Percentiles rank a stretch among this genome's conserved stretches.
Conservation (phyloP, 1,140 invertebrate species). For the Zaprionus tsacasi region DNA sequence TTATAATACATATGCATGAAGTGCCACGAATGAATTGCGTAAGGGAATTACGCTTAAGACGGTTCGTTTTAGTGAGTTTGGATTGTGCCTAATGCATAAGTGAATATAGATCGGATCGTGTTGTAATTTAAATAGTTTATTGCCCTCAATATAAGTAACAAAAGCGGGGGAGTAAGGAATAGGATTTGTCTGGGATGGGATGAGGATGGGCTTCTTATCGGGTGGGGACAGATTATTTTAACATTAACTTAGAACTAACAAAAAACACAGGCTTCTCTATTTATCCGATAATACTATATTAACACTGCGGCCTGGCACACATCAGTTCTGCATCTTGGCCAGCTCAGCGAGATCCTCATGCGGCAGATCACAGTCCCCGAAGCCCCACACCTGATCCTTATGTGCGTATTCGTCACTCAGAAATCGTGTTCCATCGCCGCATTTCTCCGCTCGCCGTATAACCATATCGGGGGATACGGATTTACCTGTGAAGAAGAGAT, state of each 20-base stretch:
- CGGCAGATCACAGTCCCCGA: slow-evolving; percentile 86
- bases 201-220: too few species aligned
- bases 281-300: slow-evolving; percentile 1
- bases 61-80: slow-evolving; percentile 9
- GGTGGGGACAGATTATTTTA: not conserved
- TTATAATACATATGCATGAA: slow-evolving; percentile 41
- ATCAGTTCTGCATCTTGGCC: slow-evolving; percentile 84
- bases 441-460: slow-evolving; percentile 86
- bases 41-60: not conserved
- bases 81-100: slow-evolving; percentile 11
- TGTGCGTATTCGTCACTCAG: slow-evolving; percentile 75
- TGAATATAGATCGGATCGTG: not conserved
- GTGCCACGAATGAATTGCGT: slow-evolving; percentile 6
- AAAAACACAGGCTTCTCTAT: slow-evolving; percentile 10
- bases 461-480: slow-evolving; percentile 88
- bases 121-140: slow-evolving; percentile 49
- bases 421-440: slow-evolving; percentile 87
- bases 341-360: slow-evolving; percentile 85
- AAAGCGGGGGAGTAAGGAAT: slow-evolving; percentile 31
- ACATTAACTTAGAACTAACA: slow-evolving; percentile 6
- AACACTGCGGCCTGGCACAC: not conserved
- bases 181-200: not conserved
- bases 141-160: slow-evolving; percentile 60
- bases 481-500: slow-evolving; percentile 84
- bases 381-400: slow-evolving; percentile 85